Base-by-base conservation (phyloP, 2,113 vertebrate species). In the Proterorhinus semilunaris region DNA sequence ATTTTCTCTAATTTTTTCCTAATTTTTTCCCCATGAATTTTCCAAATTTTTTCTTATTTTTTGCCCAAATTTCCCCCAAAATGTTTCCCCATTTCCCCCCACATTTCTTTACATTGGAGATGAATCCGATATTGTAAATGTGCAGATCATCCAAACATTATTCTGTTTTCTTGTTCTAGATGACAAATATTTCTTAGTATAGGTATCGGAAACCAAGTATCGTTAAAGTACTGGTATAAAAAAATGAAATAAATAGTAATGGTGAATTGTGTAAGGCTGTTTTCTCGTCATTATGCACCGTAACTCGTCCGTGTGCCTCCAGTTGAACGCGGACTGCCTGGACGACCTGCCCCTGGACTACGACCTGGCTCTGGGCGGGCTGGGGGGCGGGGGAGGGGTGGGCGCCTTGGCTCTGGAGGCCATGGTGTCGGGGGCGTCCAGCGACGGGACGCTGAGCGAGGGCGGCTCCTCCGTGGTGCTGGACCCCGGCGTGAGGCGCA, bases 311-410 rank as follows among this genome's bases (percentile, higher is more conserved):
- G 13, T 17, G 5, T 11, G 7, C 0, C 61, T 48, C 6, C 80
- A 91, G 90, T 75, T 91, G n/a, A 91, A 91, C 6, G 86, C 89
- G 0, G 90, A 91, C 62, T 89, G 88, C n/a, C 83, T 91, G 76
- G 89, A 90, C 0, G 88, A 90, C 68, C 74, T 91, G 15, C 83
- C 90, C 0, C 70, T 90, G 72, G 90, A 91, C 80, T 91, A 91
- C 17, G 88, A 90, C 66, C 79, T 90, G 45, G 83, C 78, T 2
- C 70, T 86, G 43, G 85, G 81, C 3, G 82, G 86, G 0, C 68
- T 75, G 0, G 83, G 78, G 0, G 83, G 75, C 0, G 72, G 69
- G 0, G 78, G 75, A 0, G 86, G 79, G 0, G 83, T 80, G 4
- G 88, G 86, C 7, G 87, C 68, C 0, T 11, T 91, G 78, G 88